These are phyloP conservation scores for Channa maculata DNA, from an alignment of 2,113 vertebrate species.

Conservation along the genomic window DNA sequence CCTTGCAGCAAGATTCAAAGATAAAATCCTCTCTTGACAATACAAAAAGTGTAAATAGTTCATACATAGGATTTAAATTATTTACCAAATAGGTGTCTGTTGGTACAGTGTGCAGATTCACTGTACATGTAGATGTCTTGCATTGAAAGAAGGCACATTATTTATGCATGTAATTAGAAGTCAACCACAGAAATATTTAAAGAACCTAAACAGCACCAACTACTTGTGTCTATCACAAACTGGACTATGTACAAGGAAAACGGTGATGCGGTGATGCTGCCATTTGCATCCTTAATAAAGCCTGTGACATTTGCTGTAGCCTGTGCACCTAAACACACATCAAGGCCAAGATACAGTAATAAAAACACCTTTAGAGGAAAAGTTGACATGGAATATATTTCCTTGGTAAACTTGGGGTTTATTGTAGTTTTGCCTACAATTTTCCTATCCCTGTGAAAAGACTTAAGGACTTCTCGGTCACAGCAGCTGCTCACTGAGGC, in stretches of 20 bases:
- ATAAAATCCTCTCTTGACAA: conserved; percentile 27
- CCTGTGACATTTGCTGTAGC: conserved; percentile 9
- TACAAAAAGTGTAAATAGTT: background rate
- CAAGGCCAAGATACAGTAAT: background rate
- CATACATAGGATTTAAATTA: background rate
- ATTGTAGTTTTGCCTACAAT: conserved; percentile 16
- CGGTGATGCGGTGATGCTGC: conserved; percentile 9
- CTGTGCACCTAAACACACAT: conserved; percentile 38
- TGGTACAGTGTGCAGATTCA: too few species aligned
- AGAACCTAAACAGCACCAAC: conserved; percentile 19
- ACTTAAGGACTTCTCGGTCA: conserved; percentile 59
- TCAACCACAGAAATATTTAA: conserved; percentile 41
- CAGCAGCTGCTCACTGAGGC: conserved; percentile 69
- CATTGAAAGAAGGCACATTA: background rate
- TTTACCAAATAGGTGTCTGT: conserved; percentile 3
- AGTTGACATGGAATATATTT: background rate
- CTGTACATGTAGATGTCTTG: background rate
- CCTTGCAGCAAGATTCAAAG: background rate
- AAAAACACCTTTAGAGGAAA: conserved; percentile 10
- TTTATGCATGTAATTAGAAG: conserved; percentile 32
- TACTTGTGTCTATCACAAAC: conserved; percentile 32
- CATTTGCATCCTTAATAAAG: conserved; percentile 11
- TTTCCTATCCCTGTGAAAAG: conserved; percentile 46
- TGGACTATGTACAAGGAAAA: conserved; percentile 1
- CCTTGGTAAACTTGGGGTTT: background rate